A percentile compares a stretch with the other conserved stretches of the same genome.
Conservation (phyloP, 2,888 invertebrate species). For the Coleophora deauratella region DNA sequence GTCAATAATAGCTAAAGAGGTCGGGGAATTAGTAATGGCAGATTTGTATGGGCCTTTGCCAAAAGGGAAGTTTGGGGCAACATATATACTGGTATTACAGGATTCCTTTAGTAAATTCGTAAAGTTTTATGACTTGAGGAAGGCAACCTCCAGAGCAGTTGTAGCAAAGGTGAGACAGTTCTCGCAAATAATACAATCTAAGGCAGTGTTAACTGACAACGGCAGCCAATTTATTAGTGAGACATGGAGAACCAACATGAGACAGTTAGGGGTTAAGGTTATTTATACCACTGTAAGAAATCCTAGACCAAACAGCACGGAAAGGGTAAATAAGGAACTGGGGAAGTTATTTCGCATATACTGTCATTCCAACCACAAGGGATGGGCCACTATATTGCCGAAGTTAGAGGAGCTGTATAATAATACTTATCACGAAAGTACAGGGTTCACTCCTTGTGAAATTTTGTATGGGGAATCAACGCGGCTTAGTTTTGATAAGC, state of each 20-base stretch:
- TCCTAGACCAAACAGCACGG: slow-evolving; percentile 16
- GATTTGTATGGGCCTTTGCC: slow-evolving; percentile 18
- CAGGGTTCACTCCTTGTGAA: slow-evolving; percentile 6
- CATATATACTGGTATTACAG: slow-evolving; percentile 15
- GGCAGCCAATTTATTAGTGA: slow-evolving; percentile 13
- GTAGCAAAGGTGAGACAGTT: slow-evolving; percentile 8
- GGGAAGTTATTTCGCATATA: slow-evolving; percentile 17
- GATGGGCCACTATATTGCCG: slow-evolving; percentile 12
- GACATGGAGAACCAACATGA: slow-evolving; percentile 4
- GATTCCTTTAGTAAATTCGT: slow-evolving; percentile 18
- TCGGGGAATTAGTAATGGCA: slow-evolving; percentile 18
- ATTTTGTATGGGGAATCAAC: background rate
- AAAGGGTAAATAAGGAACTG: slow-evolving; percentile 19
- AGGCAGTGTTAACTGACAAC: slow-evolving; percentile 14
- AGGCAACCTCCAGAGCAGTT: slow-evolving; percentile 11
- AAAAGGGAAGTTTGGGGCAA: slow-evolving; percentile 10
- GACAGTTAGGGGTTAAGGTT: slow-evolving; percentile 2
- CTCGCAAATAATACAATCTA: slow-evolving; percentile 9
- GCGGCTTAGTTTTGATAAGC: slow-evolving; percentile 7
- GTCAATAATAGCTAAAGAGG: slow-evolving; percentile 10
- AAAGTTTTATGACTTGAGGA: slow-evolving; percentile 4
- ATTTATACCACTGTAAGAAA: slow-evolving; percentile 17
- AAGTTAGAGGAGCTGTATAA: slow-evolving; percentile 17
- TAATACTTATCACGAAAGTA: slow-evolving; percentile 16
- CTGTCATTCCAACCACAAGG: slow-evolving; percentile 13